Base-by-base conservation (phyloP, 2,113 vertebrate species). In the Marmota flaviventris region DNA sequence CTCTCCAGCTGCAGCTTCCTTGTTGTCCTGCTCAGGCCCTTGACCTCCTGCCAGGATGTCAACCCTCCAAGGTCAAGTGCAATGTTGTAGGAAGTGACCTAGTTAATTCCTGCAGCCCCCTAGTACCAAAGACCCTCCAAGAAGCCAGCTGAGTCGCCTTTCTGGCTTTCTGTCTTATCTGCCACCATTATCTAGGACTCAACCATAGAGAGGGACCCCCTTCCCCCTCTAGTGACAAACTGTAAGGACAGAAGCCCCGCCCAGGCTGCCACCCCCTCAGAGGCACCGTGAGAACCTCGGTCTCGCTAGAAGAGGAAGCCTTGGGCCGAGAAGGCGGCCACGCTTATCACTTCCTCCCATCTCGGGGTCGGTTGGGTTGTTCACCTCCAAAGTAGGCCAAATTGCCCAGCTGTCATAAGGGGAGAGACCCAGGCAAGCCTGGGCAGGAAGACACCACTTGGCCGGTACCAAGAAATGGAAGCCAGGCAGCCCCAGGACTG, bases 311-410 rank as follows among this genome's bases (percentile, higher is more conserved):
- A 92, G 73, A 90, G 92, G 94, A 78, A 97, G 93, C 90, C 73
- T 16, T 0, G 24, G 77, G 75, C 67, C 27, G 0, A 20, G 81
- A n/a, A 85, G 12, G 13, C 79, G 86, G 84, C 39, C 84, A 65
- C 20, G 53, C 92, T 98, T 98, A 98, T 98, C 98, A 97, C 97
- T 98, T 98, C 98, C 98, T 98, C 97, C 89, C 97, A 98, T 99
- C 98, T 95, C 94, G 12, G 1, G 4, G 58, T 8, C 37, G 8
- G 94, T 86, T 98, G 97, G 95, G 95, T 97, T 94, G 97, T 97
- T 97, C 95, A 98, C 98, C 98, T 98, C 98, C 98, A 94, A 99
- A 98, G 96, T 98, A 98, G 98, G 98, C 97, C 98, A 98, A 85
- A 96, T 97, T 95, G 96, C 95, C 96, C 92, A 58, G 93, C 84